phyloP scores from a whole-genome alignment of 2,888 invertebrate genomes.

The Diarsia brunnea region DNA sequence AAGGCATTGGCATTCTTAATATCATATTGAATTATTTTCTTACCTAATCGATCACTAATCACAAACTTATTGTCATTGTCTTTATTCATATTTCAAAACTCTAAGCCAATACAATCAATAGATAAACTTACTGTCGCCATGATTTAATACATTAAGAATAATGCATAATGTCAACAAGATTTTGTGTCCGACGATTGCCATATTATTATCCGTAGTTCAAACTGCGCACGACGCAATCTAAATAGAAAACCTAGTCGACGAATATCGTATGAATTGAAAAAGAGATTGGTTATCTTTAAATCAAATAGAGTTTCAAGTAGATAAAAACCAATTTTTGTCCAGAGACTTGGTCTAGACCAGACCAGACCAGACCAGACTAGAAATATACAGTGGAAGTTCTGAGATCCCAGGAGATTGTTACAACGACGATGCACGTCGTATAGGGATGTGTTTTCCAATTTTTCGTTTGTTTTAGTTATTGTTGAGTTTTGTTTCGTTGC shows the following conservation, averaged over 20 bases:
- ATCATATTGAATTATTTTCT: background rate
- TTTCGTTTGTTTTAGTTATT: slow-evolving; percentile 50
- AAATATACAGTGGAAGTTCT: slow-evolving; percentile 67
- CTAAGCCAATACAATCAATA: slow-evolving; percentile 36
- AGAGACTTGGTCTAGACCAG: slow-evolving; percentile 45
- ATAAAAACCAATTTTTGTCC: slow-evolving; percentile 64
- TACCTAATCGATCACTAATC: slow-evolving; percentile 19
- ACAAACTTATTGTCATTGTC: slow-evolving; percentile 24
- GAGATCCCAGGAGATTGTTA: slow-evolving; percentile 61
- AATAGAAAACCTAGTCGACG: slow-evolving; percentile 39
- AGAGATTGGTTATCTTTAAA: slow-evolving; percentile 48
- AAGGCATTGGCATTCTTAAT: background rate
- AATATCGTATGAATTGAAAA: slow-evolving; percentile 54
- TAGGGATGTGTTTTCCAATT: slow-evolving; percentile 54
- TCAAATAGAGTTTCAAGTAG: slow-evolving; percentile 59
- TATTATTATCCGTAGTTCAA: slow-evolving; percentile 31
- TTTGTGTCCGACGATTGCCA: slow-evolving; percentile 19
- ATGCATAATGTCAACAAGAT: slow-evolving; percentile 34
- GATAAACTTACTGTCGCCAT: slow-evolving; percentile 36
- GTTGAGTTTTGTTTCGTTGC: background rate
- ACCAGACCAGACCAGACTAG: slow-evolving; percentile 50
- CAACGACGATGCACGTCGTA: slow-evolving; percentile 45
- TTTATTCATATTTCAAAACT: slow-evolving; percentile 25
- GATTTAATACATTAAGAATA: slow-evolving; percentile 50
- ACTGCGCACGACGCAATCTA: slow-evolving; percentile 24